These are phyloP conservation scores for Pachymerium ferrugineum DNA, from an alignment of 2,888 invertebrate species.

Conservation along the genomic window DNA sequence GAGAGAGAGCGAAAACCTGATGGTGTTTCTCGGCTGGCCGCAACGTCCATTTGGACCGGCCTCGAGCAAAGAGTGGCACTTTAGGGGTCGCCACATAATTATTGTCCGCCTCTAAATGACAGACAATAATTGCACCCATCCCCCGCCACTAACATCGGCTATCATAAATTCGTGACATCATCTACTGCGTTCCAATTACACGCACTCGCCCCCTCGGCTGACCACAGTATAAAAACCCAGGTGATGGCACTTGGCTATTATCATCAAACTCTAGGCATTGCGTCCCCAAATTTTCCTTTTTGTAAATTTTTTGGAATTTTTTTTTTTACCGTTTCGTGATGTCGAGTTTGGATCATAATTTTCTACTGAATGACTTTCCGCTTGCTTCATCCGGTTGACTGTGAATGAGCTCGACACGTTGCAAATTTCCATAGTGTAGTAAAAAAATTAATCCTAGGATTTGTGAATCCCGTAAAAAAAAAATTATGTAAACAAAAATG, in stretches of 20 bases:
- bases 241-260: constrained; percentile 16
- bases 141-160: background rate
- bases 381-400: background rate
- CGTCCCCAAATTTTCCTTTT: background rate
- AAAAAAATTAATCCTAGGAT: no score
- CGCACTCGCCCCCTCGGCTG: background rate
- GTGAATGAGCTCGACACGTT: background rate
- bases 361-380: background rate
- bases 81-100: constrained; percentile 31
- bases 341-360: background rate
- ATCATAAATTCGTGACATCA: constrained; percentile 33
- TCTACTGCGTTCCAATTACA: constrained; percentile 29
- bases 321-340: background rate
- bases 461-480: no score
- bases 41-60: constrained; percentile 9
- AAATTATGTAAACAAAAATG: no score
- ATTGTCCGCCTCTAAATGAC: constrained; percentile 32
- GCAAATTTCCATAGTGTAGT: no score
- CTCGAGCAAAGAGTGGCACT: constrained; percentile 29
- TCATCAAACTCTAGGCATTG: background rate
- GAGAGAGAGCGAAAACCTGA: no score
- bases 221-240: constrained; percentile 30
- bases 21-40: background rate
- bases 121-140: constrained; percentile 30
- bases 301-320: background rate